Conservation (phyloP, 2,888 invertebrate species). For the Tachina grossa region DNA sequence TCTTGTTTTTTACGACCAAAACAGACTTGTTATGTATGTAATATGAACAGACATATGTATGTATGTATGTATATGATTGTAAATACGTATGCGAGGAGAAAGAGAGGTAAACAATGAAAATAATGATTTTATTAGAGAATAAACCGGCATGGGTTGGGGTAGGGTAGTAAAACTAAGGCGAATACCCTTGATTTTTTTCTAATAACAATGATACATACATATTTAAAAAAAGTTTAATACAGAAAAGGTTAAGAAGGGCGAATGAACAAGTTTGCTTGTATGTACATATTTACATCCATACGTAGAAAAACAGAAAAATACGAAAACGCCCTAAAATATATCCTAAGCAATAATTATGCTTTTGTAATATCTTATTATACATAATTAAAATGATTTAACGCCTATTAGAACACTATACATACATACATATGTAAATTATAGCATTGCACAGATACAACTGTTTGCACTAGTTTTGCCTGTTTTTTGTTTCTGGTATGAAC, state of each 20-base stretch:
- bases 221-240: neutral
- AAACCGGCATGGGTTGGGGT: constrained; percentile 49
- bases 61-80: neutral
- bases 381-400: neutral
- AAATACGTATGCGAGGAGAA: neutral
- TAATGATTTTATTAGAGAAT: constrained; percentile 13
- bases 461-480: too few species aligned
- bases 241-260: neutral
- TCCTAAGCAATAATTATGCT: neutral
- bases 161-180: constrained; percentile 45
- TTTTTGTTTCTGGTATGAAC: too few species aligned
- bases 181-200: constrained; percentile 12
- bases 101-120: neutral
- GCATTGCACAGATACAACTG: too few species aligned
- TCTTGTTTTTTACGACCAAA: neutral
- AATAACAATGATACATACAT: neutral
- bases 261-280: neutral
- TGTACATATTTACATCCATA: neutral
- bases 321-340: constrained; percentile 1
- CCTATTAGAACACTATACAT: neutral
- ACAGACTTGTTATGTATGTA: neutral
- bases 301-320: neutral
- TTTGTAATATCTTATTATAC: neutral
- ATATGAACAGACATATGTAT: neutral
- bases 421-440: too few species aligned